These are phyloP conservation scores for Oceanites oceanicus DNA, from an alignment of 2,113 vertebrate species.

Conservation along the genomic window DNA sequence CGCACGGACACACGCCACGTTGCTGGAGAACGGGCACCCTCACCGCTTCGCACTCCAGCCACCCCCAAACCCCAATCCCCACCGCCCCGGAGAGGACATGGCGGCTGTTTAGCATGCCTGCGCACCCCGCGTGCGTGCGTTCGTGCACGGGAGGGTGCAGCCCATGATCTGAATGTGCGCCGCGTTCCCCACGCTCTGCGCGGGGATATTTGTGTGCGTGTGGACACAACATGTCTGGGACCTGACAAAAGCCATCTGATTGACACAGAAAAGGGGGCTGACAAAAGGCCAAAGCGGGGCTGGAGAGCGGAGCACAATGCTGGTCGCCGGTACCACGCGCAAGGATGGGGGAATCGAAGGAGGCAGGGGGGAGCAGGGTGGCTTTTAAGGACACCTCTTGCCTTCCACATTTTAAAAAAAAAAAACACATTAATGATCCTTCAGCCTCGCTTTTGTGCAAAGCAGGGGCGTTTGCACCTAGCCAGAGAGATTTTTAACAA, in stretches of 20 bases:
- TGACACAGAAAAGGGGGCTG: conserved; percentile 63
- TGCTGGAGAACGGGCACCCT: fast-evolving
- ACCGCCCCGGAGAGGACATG: fast-evolving
- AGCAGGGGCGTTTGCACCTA: fast-evolving
- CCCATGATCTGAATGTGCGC: background rate
- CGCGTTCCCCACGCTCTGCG: background rate
- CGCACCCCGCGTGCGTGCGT: background rate
- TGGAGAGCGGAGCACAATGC: conserved; percentile 38
- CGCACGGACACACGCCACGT: fast-evolving
- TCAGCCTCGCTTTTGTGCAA: fast-evolving
- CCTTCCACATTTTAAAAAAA: fast-evolving
- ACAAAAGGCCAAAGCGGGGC: conserved; percentile 50
- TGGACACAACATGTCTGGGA: conserved; percentile 63
- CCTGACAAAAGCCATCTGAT: conserved; percentile 52
- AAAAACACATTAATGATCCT: fast-evolving
- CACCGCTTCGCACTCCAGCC: background rate
- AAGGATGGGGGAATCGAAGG: background rate
- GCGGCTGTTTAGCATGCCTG: fast-evolving
- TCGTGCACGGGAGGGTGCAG: background rate
- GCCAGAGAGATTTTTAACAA: background rate
- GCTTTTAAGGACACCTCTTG: background rate
- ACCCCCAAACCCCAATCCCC: fast-evolving
- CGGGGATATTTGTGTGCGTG: conserved; percentile 35
- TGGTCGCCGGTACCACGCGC: background rate
- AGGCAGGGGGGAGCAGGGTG: background rate